phyloP scores from a whole-genome alignment of 2,888 invertebrate species.

The Galeopsomyia nigrocyanea region DNA sequence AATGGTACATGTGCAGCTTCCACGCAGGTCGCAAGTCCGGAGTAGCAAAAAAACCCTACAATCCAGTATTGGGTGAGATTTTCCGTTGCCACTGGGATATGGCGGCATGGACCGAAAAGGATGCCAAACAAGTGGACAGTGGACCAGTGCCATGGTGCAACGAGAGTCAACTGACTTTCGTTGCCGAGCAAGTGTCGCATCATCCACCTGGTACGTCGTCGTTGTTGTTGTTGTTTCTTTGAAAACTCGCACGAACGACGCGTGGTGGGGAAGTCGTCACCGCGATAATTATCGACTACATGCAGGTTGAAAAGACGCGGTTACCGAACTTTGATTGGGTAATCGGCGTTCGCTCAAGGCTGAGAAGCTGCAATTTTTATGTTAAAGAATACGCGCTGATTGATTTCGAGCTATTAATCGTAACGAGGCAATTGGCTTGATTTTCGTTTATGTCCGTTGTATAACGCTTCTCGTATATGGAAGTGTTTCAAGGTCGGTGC shows the following conservation, averaged over 20 bases:
- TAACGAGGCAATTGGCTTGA: no score
- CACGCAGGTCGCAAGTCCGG: constrained; percentile 98
- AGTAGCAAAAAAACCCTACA: constrained; percentile 99
- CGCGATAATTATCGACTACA: no score
- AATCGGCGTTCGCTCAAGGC: no score
- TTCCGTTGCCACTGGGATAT: constrained; percentile 92
- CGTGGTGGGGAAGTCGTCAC: not conserved
- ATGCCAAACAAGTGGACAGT: constrained; percentile 72
- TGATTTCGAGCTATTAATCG: no score
- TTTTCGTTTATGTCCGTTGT: no score
- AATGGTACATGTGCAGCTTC: constrained; percentile 98
- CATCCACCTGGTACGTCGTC: constrained; percentile 89
- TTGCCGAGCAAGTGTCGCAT: constrained; percentile 99
- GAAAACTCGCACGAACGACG: not conserved
- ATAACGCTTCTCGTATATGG: no score
- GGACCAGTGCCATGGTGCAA: constrained; percentile 95
- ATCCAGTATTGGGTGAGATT: constrained; percentile 97
- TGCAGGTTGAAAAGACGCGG: not conserved
- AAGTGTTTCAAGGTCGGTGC: no score
- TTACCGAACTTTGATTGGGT: not conserved
- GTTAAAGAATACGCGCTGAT: no score
- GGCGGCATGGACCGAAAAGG: constrained; percentile 57
- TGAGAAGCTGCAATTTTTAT: no score
- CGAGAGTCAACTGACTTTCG: constrained; percentile 89
- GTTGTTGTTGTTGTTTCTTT: constrained; percentile 42